Evolutionary conservation across 2,113 vertebrate genomes (phyloP).

Genomic region (Catharus minimus): DNA sequence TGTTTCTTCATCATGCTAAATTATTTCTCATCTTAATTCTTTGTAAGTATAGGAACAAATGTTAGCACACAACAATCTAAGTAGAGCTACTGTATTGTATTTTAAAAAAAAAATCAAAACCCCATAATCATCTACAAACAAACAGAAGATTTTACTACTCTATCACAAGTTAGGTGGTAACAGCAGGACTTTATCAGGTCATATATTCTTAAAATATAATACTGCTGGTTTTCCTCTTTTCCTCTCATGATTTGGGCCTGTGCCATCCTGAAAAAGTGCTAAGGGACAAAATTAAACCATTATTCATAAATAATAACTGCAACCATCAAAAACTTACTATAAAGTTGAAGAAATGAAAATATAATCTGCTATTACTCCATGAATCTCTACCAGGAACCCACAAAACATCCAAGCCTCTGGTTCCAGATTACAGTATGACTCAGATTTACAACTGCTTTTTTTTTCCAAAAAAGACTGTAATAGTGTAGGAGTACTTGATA

Average conservation of each 20-base stretch:
- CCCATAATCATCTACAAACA: not conserved
- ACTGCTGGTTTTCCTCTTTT: not conserved
- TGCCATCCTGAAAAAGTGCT: not conserved
- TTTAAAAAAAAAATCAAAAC: not conserved
- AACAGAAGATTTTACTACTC: not conserved
- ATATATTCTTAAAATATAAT: not conserved
- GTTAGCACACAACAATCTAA: not conserved
- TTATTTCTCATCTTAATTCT: not conserved
- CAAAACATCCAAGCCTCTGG: not conserved
- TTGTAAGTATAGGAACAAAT: not conserved
- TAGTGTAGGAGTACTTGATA: constrained; percentile 25
- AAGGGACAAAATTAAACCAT: not conserved
- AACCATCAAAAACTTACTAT: not conserved
- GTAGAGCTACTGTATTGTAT: not conserved
- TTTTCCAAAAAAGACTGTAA: not conserved
- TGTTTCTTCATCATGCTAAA: not conserved
- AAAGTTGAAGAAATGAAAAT: constrained; percentile 8
- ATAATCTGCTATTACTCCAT: not conserved
- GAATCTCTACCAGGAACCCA: not conserved
- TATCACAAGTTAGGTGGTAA: not conserved
- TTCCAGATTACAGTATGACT: constrained; percentile 33
- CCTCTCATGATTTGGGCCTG: not conserved
- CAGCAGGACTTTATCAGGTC: not conserved
- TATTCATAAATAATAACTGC: not conserved
- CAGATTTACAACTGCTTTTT: not conserved